Percentiles rank a stretch among this genome's conserved stretches.
Conservation (phyloP, 1,140 invertebrate species). For the Anastrepha obliqua region DNA sequence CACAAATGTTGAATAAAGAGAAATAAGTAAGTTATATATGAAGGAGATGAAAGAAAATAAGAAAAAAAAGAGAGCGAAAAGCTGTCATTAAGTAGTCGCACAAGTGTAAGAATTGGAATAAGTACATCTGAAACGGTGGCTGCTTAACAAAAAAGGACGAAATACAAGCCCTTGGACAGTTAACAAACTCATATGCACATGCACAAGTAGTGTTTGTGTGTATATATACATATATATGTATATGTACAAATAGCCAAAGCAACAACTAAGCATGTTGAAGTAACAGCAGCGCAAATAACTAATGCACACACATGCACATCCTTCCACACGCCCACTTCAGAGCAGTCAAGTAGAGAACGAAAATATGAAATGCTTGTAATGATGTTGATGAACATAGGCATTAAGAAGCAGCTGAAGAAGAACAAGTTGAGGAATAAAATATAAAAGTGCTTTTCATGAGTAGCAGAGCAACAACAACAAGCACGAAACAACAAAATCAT, state of each 20-base stretch:
- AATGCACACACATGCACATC: not conserved
- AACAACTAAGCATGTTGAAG: not conserved
- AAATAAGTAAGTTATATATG: not conserved
- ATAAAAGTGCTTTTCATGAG: not conserved
- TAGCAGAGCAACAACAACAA: not conserved
- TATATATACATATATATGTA: too few relatives aligned
- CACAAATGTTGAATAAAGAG: not conserved
- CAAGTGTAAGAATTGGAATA: conserved; percentile 39
- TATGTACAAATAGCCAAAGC: not conserved
- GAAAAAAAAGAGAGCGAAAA: conserved; percentile 14
- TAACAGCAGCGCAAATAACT: not conserved
- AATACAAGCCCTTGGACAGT: not conserved
- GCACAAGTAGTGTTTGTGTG: not conserved
- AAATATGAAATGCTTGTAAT: conserved; percentile 38
- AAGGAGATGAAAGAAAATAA: not conserved
- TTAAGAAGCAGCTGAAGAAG: not conserved
- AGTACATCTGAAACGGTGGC: not conserved
- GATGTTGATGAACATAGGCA: conserved; percentile 20
- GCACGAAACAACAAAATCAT: not conserved
- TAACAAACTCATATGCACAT: too few relatives aligned
- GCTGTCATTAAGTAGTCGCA: conserved; percentile 17
- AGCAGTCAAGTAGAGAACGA: conserved; percentile 1
- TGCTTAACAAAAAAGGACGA: not conserved
- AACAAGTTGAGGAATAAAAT: not conserved
- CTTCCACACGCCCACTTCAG: not conserved